Evolutionary conservation across 2,797 vertebrate species (phyloP).

Genomic region (Masticophis lateralis): DNA sequence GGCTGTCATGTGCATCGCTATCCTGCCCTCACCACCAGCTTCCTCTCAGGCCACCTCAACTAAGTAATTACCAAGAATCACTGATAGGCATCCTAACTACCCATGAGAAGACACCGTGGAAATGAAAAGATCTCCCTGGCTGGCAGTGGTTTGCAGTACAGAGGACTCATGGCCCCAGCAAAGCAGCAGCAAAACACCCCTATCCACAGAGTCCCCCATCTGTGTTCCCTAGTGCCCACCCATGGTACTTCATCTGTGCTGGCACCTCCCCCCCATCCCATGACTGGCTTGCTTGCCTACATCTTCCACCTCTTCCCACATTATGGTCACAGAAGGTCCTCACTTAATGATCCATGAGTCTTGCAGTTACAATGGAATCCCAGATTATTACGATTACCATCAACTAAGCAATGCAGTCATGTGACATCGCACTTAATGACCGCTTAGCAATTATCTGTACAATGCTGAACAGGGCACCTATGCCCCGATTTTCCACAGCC

Average conservation of each 20-base stretch:
- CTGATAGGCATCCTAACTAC: not conserved
- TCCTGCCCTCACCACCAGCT: not conserved
- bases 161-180: not conserved
- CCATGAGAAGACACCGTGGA: not conserved
- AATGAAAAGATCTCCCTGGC: not conserved
- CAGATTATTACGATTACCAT: not conserved
- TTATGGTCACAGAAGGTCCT: not conserved
- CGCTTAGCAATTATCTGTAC: not conserved
- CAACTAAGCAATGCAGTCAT: not conserved
- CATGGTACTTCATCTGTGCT: not conserved
- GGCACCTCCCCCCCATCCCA: not conserved
- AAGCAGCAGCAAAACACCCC: not conserved
- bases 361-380: not conserved
- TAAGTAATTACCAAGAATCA: not conserved
- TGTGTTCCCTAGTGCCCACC: not conserved
- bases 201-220: not conserved
- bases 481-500: not conserved
- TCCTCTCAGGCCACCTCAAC: not conserved
- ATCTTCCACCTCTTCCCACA: not conserved
- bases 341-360: not conserved
- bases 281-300: not conserved
- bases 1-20: not conserved
- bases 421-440: not conserved
- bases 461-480: not conserved
- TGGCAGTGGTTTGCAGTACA: not conserved